Evolutionary conservation across 2,113 vertebrate species (phyloP).

Genomic region (Pionites leucogaster): DNA sequence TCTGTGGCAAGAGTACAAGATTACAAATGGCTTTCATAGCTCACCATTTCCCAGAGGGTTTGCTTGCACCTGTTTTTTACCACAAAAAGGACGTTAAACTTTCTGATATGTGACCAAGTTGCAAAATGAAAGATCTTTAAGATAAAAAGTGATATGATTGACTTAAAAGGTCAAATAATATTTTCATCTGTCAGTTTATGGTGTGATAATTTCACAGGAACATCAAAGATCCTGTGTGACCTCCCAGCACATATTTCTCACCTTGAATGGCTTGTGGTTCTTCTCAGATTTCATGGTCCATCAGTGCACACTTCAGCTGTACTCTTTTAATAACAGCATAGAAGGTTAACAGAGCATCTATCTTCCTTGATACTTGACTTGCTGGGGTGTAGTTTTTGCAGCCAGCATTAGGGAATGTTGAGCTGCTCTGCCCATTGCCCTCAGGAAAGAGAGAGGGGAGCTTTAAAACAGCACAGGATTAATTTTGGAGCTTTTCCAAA

Average conservation of each 20-base stretch:
- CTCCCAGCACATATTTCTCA: constrained; percentile 21
- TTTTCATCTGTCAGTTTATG: constrained; percentile 47
- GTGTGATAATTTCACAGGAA: constrained; percentile 22
- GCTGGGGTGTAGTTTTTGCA: constrained; percentile 1
- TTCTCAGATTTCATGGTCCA: constrained; percentile 53
- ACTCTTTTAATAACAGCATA: background rate
- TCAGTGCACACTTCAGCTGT: constrained; percentile 14
- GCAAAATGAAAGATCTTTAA: constrained; percentile 46
- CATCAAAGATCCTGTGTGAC: constrained; percentile 1
- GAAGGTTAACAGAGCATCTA: constrained; percentile 37
- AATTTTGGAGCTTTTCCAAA: background rate
- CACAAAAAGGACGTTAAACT: constrained; percentile 59
- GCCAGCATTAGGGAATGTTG: background rate
- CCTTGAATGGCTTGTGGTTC: constrained; percentile 26
- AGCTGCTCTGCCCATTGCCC: background rate
- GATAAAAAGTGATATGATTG: constrained; percentile 60
- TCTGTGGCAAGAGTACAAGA: constrained; percentile 48
- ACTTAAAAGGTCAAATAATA: constrained; percentile 64
- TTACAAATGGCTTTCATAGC: constrained; percentile 54
- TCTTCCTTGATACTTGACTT: constrained; percentile 19
- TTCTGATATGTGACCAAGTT: constrained; percentile 65
- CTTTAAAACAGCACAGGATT: constrained; percentile 21
- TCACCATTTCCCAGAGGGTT: constrained; percentile 64
- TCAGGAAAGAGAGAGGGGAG: background rate
- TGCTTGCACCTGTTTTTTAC: constrained; percentile 67